phyloP scores from a whole-genome alignment of 2,797 vertebrate species.

The Craterocephalus amniculus region DNA sequence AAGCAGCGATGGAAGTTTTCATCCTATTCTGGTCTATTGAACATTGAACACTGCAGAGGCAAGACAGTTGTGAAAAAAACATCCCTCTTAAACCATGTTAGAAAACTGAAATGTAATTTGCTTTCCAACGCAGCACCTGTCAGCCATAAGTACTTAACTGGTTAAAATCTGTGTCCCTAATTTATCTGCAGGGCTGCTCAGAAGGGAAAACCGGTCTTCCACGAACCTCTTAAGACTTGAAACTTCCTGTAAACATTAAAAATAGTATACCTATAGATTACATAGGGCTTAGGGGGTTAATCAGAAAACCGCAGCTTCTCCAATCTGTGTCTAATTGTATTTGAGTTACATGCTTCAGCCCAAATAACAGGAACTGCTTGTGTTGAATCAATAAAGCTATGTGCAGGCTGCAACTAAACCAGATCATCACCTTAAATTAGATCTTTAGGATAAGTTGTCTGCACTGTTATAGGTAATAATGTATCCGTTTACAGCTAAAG shows the following conservation, averaged over 20 bases:
- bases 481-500: not conserved
- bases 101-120: not conserved
- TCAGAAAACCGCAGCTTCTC: not conserved
- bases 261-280: not conserved
- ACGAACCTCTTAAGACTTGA: not conserved
- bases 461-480: not conserved
- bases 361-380: not conserved
- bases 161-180: not conserved
- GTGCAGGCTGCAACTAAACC: not conserved
- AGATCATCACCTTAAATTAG: not conserved
- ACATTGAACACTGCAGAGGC: not conserved
- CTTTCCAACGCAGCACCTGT: too few relatives aligned
- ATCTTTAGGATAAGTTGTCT: not conserved
- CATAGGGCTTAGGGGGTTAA: not conserved
- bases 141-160: not conserved
- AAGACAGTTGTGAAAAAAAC: not conserved
- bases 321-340: not conserved
- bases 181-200: not conserved
- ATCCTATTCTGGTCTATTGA: not conserved
- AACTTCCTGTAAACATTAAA: not conserved
- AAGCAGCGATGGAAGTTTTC: not conserved
- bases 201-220: not conserved
- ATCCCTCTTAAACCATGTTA: not conserved
- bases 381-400: not conserved
- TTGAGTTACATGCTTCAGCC: not conserved